These are phyloP conservation scores for Sialia sialis DNA, from an alignment of 2,113 vertebrate genomes.

Conservation along the genomic window DNA sequence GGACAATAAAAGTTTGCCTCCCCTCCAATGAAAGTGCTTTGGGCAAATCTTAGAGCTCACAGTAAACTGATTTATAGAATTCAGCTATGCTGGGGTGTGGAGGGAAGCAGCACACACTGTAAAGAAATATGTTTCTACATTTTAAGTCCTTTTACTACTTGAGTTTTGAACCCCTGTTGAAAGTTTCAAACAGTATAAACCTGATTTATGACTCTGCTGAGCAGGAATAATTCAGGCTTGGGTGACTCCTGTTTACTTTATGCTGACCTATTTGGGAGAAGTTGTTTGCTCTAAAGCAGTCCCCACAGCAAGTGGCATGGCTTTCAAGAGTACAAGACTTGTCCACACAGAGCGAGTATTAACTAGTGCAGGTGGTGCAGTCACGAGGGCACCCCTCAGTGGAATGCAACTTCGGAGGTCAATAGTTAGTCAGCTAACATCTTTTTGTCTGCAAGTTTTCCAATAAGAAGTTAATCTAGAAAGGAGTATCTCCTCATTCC, in stretches of 20 bases:
- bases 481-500: background rate
- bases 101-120: background rate
- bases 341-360: background rate
- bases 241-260: background rate
- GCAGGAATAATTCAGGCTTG: background rate
- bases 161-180: background rate
- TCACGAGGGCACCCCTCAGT: background rate
- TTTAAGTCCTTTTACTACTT: background rate
- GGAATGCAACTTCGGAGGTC: background rate
- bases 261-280: background rate
- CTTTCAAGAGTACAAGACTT: background rate
- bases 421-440: background rate
- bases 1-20: background rate
- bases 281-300: background rate
- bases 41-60: background rate
- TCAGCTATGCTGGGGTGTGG: background rate
- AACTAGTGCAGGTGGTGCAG: background rate
- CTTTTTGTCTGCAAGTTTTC: background rate
- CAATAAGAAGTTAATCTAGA: background rate
- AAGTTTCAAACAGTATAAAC: background rate
- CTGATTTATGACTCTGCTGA: background rate
- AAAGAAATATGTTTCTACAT: background rate
- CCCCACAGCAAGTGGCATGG: background rate
- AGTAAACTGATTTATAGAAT: background rate
- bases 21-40: background rate